A percentile compares a stretch with the other conserved stretches of the same genome.
phyloP scores from a whole-genome alignment of 2,888 invertebrate species.

The Rotaria socialis region DNA sequence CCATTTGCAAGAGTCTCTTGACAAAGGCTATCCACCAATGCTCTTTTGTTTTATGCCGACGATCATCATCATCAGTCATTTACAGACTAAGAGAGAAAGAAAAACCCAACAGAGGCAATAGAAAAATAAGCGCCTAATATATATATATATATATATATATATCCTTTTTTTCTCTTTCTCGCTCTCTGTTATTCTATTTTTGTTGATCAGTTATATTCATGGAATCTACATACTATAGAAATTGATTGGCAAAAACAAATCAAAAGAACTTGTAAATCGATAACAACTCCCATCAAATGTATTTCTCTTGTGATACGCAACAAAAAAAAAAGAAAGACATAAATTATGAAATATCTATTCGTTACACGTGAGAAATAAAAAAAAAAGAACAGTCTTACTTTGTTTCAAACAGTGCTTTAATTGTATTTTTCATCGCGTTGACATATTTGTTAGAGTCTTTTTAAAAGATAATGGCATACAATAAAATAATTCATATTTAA shows the following conservation, averaged over 20 bases:
- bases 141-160: too few relatives aligned
- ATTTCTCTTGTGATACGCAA: not conserved
- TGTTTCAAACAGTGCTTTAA: too few relatives aligned
- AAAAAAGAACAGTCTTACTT: too few relatives aligned
- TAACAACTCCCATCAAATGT: not conserved
- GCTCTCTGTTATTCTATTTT: not conserved
- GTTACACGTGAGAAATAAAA: too few relatives aligned
- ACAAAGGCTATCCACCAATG: not conserved
- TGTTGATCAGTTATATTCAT: not conserved
- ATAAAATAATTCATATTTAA: not conserved
- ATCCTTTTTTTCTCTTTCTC: too few relatives aligned
- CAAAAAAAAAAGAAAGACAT: not conserved
- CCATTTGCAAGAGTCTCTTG: not conserved
- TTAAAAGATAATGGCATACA: not conserved
- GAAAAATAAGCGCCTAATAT: not conserved
- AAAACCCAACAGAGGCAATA: not conserved
- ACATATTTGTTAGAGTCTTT: too few relatives aligned
- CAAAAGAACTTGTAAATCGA: not conserved
- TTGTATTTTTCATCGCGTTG: too few relatives aligned
- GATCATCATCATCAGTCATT: slow-evolving; percentile 1
- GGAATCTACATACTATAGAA: not conserved
- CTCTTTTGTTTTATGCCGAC: slow-evolving; percentile 12
- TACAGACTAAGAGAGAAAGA: not conserved
- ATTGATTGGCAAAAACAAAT: not conserved
- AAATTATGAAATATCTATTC: not conserved